Evolutionary conservation across 2,797 vertebrate species (phyloP), one percentile per base, ranked within the genome.

Genomic region (Psittacula derbiana): DNA sequence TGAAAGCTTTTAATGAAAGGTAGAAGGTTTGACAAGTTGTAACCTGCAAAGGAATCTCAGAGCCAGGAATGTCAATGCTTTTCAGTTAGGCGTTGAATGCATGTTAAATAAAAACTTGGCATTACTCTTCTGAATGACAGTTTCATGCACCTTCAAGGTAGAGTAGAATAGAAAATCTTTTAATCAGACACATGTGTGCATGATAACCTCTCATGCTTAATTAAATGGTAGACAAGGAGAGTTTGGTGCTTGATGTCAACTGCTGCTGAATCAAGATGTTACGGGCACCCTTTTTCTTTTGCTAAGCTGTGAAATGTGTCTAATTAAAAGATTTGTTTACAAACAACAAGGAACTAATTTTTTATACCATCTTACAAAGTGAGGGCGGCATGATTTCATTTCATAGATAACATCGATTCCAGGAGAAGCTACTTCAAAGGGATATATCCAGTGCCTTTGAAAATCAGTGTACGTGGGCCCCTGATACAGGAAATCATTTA

Each of bases 401-500:
- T 91, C 55, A 16, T n/a, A 76, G 72, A 76, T 76, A 47, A 53
- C 44, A 46, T 0, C 41, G 36, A 46, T 90, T 92, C 88, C 10
- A 17, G 72, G 62, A 81, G 73, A 84, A 61, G 53, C 43, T 76
- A 16, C 92, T 93, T 97, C 86, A 94, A 92, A 96, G 74, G 31
- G 50, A n/a, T 70, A 12, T 15, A 70, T 40, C 64, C 52, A 41
- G 14, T 66, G 44, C 55, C 82, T 90, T 92, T 95, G 92, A 88
- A 88, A 95, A 60, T 91, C 40, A 27, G 36, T 2, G 1, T 72
- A 25, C 0, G 0, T 88, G 83, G 90, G 73, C 92, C 92, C n/a
- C 60, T 57, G 60, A 21, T 86, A 67, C 58, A 93, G 94, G 94
- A 97, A 97, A 94, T 92, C 27, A 95, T 93, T 93, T 79, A 90